Percentiles rank a stretch among this genome's conserved stretches.
These are phyloP conservation scores for Gobius niger DNA, from an alignment of 2,113 vertebrate species.

Conservation along the genomic window DNA sequence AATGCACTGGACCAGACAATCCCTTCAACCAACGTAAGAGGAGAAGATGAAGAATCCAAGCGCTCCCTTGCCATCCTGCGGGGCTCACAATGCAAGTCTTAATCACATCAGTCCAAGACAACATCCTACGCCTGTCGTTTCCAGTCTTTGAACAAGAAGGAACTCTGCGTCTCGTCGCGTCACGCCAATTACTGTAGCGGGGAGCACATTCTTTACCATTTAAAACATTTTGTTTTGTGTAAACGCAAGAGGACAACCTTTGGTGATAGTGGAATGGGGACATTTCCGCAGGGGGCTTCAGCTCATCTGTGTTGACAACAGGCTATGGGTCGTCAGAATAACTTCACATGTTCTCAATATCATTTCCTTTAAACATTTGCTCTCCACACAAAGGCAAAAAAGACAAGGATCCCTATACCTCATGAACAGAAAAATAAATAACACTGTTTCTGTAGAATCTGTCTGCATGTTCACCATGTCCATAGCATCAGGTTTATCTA, in stretches of 20 bases:
- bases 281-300: background rate
- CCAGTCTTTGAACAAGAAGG: conserved; percentile 47
- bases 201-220: conserved; percentile 26
- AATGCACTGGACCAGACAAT: conserved; percentile 62
- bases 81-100: conserved; percentile 39
- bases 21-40: conserved; percentile 45
- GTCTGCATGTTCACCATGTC: too few species aligned
- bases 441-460: too few species aligned
- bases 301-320: conserved; percentile 2
- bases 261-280: background rate
- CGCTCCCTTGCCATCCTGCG: conserved; percentile 39
- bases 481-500: too few species aligned
- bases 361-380: too few species aligned
- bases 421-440: too few species aligned
- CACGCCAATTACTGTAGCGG: conserved; percentile 37
- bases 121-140: conserved; percentile 28
- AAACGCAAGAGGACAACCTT: conserved; percentile 1
- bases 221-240: conserved; percentile 1
- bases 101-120: conserved; percentile 43
- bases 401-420: too few species aligned
- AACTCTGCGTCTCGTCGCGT: conserved; percentile 32
- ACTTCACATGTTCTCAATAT: too few species aligned
- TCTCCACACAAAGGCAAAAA: too few species aligned
- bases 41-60: conserved; percentile 48
- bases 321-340: too few species aligned